Percentiles rank a stretch among this genome's conserved stretches.
Evolutionary conservation across 2,888 invertebrate genomes (phyloP).

Genomic region (Cephus nigrinus): DNA sequence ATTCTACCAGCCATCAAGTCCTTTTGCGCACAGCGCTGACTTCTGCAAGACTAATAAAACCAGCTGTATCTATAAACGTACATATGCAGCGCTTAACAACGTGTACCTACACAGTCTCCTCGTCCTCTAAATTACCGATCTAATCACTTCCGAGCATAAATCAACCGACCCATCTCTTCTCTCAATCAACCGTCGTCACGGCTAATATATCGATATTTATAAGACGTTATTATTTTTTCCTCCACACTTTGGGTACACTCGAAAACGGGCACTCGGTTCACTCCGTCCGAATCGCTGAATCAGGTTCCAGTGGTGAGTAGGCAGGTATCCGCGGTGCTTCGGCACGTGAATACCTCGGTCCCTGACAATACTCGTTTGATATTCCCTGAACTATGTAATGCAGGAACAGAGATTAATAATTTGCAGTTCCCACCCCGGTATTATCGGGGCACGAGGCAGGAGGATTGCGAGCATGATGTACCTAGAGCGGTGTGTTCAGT

Average conservation of each 20-base stretch:
- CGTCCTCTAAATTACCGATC: not conserved
- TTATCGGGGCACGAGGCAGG: constrained; percentile 57
- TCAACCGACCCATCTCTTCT: not conserved
- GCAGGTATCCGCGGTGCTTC: not conserved
- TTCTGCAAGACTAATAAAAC: not conserved
- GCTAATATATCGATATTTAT: not conserved
- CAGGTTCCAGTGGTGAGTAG: not conserved
- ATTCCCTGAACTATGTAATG: constrained; percentile 55
- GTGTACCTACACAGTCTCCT: not conserved
- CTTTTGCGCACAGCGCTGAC: not conserved
- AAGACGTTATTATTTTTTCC: not conserved
- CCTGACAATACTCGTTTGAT: constrained; percentile 50
- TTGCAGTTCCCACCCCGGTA: constrained; percentile 59
- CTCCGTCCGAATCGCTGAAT: not conserved
- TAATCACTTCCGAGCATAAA: not conserved
- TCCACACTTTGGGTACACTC: not conserved
- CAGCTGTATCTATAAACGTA: not conserved
- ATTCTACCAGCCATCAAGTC: not conserved
- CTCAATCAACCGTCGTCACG: not conserved
- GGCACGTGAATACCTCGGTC: not conserved
- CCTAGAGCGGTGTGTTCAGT: constrained; percentile 40
- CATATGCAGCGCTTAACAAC: not conserved
- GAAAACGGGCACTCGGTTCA: not conserved
- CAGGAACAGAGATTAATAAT: constrained; percentile 58
- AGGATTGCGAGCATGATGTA: constrained; percentile 48